phyloP scores from a whole-genome alignment of 2,797 vertebrate species.

The Eutrigla gurnardus region DNA sequence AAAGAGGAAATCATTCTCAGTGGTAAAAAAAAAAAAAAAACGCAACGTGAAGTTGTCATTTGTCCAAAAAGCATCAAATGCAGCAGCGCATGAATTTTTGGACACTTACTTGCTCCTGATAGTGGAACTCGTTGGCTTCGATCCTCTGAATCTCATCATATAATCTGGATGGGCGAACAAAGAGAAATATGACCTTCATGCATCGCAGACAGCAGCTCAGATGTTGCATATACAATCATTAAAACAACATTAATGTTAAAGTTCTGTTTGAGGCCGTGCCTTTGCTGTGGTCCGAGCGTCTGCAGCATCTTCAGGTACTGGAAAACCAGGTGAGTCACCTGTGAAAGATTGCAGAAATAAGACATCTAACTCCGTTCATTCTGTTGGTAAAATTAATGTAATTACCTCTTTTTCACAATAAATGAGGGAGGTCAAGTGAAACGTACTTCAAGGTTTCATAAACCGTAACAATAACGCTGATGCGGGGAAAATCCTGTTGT shows the following conservation, averaged over 20 bases:
- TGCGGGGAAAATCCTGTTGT: conserved; percentile 1
- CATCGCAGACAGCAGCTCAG: conserved; percentile 10
- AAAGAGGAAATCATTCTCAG: conserved; percentile 7
- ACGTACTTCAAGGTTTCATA: conserved; percentile 1
- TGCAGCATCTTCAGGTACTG: conserved; percentile 98
- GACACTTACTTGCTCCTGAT: conserved; percentile 92
- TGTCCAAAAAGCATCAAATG: neutral
- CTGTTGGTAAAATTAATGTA: conserved; percentile 2
- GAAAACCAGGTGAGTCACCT: conserved; percentile 95
- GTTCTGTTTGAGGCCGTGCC: conserved; percentile 72
- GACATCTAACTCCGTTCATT: neutral
- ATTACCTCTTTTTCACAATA: neutral
- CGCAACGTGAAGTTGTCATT: neutral
- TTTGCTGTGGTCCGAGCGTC: conserved; percentile 91
- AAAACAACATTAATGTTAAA: conserved; percentile 10
- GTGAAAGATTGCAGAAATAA: conserved; percentile 42
- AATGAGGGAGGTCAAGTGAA: conserved; percentile 8
- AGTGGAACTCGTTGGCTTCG: conserved; percentile 96
- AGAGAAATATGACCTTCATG: conserved; percentile 32
- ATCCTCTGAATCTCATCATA: conserved; percentile 98
- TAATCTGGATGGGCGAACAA: conserved; percentile 81
- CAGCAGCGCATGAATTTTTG: neutral
- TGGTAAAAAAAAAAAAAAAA: too few species aligned
- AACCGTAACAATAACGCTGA: conserved; percentile 16
- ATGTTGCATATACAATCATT: conserved; percentile 8